Conservation (phyloP, 2,113 vertebrate species). For the Progne subis region DNA sequence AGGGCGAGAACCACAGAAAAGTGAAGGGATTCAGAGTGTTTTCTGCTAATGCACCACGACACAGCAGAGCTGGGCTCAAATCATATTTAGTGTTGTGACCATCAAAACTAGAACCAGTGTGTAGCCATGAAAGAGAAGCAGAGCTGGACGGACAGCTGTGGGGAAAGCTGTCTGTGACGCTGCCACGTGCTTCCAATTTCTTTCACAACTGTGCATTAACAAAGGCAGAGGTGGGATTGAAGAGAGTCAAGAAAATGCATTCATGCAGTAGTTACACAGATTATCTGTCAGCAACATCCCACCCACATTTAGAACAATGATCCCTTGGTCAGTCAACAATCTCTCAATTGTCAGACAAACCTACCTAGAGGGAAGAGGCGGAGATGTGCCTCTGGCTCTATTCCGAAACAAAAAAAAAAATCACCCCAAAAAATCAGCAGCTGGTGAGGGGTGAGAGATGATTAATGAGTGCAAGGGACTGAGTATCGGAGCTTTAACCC, state of each 20-base stretch:
- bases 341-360: background rate
- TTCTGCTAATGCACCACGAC: background rate
- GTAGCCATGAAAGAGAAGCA: background rate
- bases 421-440: background rate
- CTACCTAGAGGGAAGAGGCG: background rate
- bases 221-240: background rate
- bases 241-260: background rate
- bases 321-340: background rate
- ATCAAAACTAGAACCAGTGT: background rate
- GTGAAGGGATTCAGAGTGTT: background rate
- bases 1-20: slow-evolving; percentile 1
- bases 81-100: background rate
- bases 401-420: background rate
- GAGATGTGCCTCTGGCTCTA: background rate
- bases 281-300: background rate
- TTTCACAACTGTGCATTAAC: background rate
- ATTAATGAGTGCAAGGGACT: background rate
- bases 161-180: background rate
- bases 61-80: background rate
- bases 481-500: background rate
- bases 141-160: background rate
- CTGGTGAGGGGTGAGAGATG: background rate
- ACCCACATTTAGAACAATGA: background rate
- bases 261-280: background rate
- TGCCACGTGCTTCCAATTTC: background rate